These are phyloP conservation scores for Gopherus flavomarginatus DNA, from an alignment of 2,113 vertebrate genomes.

Conservation along the genomic window DNA sequence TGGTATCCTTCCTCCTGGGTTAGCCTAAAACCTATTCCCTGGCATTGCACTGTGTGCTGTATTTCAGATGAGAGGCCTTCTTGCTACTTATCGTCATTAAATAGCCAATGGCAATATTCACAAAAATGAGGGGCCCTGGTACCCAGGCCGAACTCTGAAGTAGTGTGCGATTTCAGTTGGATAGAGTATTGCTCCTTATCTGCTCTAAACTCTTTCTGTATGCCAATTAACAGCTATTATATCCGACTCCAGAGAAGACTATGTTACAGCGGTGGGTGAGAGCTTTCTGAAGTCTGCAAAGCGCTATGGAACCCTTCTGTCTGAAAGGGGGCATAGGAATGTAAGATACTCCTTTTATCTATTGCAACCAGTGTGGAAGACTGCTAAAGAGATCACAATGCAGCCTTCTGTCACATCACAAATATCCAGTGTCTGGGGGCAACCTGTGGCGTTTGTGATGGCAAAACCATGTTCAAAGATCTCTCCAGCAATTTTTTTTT, in stretches of 20 bases:
- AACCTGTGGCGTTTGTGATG: neutral
- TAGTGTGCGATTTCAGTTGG: neutral
- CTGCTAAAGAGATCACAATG: neutral
- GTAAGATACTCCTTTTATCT: neutral
- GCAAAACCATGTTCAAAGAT: neutral
- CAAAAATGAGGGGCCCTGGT: neutral
- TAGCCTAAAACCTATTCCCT: neutral
- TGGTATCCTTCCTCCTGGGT: neutral
- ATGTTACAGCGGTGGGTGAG: neutral
- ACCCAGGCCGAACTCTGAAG: neutral
- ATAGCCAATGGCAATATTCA: neutral
- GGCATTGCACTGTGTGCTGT: neutral
- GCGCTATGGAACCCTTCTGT: neutral
- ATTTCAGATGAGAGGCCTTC: neutral
- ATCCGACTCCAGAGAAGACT: neutral
- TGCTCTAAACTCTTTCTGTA: neutral
- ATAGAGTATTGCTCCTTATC: neutral
- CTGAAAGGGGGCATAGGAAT: slow-evolving; percentile 31
- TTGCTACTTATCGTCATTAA: neutral
- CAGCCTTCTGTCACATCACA: neutral
- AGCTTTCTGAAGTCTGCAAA: neutral
- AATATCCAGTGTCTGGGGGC: neutral
- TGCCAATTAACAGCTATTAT: neutral
- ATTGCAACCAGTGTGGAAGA: neutral
- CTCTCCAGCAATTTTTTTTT: neutral